phyloP scores from a whole-genome alignment of 2,888 invertebrate genomes.

The Mechanitis messenoides region DNA sequence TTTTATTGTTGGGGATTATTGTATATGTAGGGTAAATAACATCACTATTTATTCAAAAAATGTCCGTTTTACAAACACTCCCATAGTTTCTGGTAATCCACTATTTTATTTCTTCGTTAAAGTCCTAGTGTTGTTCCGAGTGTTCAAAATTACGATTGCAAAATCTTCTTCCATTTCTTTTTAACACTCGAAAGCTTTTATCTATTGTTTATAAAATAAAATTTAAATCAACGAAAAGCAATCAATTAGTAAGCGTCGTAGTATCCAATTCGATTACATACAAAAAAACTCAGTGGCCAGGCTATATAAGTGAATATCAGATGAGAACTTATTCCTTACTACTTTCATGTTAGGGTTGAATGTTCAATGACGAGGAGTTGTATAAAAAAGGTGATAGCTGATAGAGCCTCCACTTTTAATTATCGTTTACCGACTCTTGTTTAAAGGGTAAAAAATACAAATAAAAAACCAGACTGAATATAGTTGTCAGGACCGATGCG shows the following conservation, averaged over 20 bases:
- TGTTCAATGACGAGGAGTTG: slow-evolving; percentile 15
- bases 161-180: no score
- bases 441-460: slow-evolving; percentile 40
- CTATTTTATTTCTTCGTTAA: no score
- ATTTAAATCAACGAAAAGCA: slow-evolving; percentile 38
- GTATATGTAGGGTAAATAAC: no score
- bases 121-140: no score
- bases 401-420: slow-evolving; percentile 61
- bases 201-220: slow-evolving; percentile 20
- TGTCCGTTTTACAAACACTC: no score
- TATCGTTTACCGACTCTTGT: slow-evolving; percentile 64
- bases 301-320: slow-evolving; percentile 5
- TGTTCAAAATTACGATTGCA: no score
- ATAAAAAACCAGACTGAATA: slow-evolving; percentile 33
- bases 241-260: slow-evolving; percentile 63
- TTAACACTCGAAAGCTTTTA: not conserved
- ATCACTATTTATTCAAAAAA: no score
- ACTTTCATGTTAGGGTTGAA: slow-evolving; percentile 4
- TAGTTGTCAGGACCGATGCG: slow-evolving; percentile 22
- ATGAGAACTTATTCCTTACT: not conserved
- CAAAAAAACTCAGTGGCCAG: slow-evolving; percentile 38
- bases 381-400: slow-evolving; percentile 44
- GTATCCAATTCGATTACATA: slow-evolving; percentile 54
- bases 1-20: no score
- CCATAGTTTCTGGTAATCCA: no score